Percentiles rank a stretch among this genome's conserved stretches.
These are phyloP conservation scores for Ptilonorhynchus violaceus DNA, from an alignment of 2,113 vertebrate species.

Conservation along the genomic window DNA sequence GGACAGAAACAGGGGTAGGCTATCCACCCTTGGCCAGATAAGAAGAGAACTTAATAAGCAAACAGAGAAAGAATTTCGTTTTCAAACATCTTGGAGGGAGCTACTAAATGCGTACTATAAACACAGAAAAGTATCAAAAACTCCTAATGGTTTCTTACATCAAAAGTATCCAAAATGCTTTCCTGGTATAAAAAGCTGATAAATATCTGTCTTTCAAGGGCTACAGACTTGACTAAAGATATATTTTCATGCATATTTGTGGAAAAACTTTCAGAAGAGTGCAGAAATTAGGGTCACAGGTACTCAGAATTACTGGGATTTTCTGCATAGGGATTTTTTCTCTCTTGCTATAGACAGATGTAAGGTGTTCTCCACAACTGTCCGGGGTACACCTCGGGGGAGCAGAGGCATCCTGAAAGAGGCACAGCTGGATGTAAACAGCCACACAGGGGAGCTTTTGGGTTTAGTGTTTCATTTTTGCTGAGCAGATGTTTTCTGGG, in stretches of 20 bases:
- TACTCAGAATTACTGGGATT: background rate
- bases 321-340: background rate
- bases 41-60: background rate
- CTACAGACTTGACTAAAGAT: background rate
- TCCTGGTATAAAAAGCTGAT: background rate
- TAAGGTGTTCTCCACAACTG: background rate
- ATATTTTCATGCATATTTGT: background rate
- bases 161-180: background rate
- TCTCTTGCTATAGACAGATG: background rate
- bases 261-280: background rate
- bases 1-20: background rate
- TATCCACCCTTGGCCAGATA: background rate
- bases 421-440: background rate
- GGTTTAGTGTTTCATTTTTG: background rate
- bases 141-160: background rate
- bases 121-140: background rate
- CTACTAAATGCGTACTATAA: background rate
- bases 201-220: background rate
- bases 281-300: background rate
- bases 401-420: background rate
- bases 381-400: background rate
- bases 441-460: background rate
- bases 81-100: background rate
- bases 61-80: background rate
- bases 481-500: constrained; percentile 25